phyloP scores from a whole-genome alignment of 2,888 invertebrate genomes.

The Melinopterus prodromus region DNA sequence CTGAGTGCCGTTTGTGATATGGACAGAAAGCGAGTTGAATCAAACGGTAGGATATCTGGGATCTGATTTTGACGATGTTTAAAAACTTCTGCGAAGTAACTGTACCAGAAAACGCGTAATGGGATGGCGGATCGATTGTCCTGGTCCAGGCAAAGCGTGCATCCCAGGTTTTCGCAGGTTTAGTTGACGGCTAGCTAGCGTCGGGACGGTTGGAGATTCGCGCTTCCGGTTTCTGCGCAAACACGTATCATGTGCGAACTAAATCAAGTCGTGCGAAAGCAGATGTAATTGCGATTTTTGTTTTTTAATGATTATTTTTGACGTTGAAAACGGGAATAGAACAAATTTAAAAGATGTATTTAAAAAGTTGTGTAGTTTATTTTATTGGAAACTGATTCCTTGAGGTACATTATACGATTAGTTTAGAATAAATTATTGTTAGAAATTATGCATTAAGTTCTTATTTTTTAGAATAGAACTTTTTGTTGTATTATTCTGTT shows the following conservation, averaged over 20 bases:
- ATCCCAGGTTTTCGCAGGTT: neutral
- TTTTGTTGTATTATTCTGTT: no score
- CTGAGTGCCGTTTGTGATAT: neutral
- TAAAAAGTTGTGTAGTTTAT: neutral
- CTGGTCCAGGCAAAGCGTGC: neutral
- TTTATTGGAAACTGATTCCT: neutral
- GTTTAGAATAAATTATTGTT: neutral
- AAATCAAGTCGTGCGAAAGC: neutral
- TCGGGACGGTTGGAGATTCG: neutral
- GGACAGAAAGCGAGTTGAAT: neutral
- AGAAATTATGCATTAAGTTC: neutral
- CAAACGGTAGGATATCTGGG: neutral
- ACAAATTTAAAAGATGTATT: neutral
- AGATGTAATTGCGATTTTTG: neutral
- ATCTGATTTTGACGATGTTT: neutral
- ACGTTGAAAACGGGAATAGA: neutral
- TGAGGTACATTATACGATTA: neutral
- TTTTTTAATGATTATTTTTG: neutral
- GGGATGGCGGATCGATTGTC: neutral
- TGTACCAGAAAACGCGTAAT: neutral
- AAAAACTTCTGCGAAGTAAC: neutral
- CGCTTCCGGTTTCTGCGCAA: neutral
- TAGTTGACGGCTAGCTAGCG: neutral
- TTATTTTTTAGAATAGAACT: neutral
- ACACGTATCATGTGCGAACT: conserved; percentile 4